Evolutionary conservation across 1,140 invertebrate species (phyloP).

Genomic region (Ruditapes philippinarum): DNA sequence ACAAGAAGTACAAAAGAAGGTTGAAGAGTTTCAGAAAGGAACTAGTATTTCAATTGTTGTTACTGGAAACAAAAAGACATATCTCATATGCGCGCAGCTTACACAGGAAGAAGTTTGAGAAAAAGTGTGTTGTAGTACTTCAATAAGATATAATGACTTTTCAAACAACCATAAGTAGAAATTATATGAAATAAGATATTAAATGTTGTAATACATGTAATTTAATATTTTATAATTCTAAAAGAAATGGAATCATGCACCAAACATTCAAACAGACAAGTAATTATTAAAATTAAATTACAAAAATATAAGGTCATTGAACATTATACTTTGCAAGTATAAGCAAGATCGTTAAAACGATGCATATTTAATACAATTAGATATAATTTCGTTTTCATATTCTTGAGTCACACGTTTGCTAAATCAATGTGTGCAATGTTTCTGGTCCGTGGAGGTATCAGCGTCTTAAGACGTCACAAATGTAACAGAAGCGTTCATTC

Average conservation of each 20-base stretch:
- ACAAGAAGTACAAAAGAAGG: conserved; percentile 71
- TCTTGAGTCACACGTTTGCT: conserved; percentile 72
- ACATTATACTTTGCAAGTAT: no score
- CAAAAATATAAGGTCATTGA: no score
- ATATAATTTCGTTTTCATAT: not conserved
- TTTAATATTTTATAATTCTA: no score
- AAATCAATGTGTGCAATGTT: conserved; percentile 77
- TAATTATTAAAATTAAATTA: no score
- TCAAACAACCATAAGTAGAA: no score
- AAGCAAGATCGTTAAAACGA: no score
- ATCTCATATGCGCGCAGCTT: conserved; percentile 78
- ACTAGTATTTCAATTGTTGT: conserved; percentile 77
- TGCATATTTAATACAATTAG: not conserved
- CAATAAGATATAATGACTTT: no score
- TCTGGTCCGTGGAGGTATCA: conserved; percentile 78
- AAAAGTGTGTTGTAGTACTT: no score
- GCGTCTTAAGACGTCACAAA: conserved; percentile 80
- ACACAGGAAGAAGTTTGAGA: conserved; percentile 80
- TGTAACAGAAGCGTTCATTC: conserved; percentile 79
- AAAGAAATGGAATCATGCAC: no score
- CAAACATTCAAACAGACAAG: no score
- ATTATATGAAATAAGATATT: no score
- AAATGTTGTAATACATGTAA: no score
- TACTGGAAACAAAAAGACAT: conserved; percentile 81
- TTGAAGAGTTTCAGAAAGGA: conserved; percentile 78